Evolutionary conservation across 2,797 vertebrate species (phyloP).

Genomic region (Leuciscus waleckii): DNA sequence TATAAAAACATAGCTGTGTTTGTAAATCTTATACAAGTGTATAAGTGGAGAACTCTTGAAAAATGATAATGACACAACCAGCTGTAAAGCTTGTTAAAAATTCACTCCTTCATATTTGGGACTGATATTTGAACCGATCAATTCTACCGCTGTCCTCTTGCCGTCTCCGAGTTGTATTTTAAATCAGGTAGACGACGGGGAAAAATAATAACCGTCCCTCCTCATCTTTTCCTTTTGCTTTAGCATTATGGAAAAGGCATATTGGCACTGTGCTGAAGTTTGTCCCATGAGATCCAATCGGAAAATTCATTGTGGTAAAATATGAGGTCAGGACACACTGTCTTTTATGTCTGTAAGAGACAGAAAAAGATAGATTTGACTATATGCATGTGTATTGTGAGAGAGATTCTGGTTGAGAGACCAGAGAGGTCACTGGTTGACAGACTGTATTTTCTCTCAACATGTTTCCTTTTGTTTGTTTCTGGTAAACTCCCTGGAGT

Average conservation of each 20-base stretch:
- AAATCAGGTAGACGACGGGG: slow-evolving; percentile 34
- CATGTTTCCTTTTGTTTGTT: slow-evolving; percentile 76
- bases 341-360: slow-evolving; percentile 7
- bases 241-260: slow-evolving; percentile 50
- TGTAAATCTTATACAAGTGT: slow-evolving; percentile 10
- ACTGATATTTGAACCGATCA: slow-evolving; percentile 17
- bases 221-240: slow-evolving; percentile 22
- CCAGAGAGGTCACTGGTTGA: slow-evolving; percentile 54
- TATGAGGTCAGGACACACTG: slow-evolving; percentile 18
- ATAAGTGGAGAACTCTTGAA: slow-evolving; percentile 20
- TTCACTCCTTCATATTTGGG: slow-evolving; percentile 11
- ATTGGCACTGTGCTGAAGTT: slow-evolving; percentile 35
- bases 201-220: slow-evolving; percentile 46
- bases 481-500: slow-evolving; percentile 57
- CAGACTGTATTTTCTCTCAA: slow-evolving; percentile 70
- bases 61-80: slow-evolving; percentile 37
- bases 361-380: slow-evolving; percentile 3
- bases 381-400: slow-evolving; percentile 21
- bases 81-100: slow-evolving; percentile 33
- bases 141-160: slow-evolving; percentile 3
- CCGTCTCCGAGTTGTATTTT: slow-evolving; percentile 30
- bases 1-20: slow-evolving; percentile 32
- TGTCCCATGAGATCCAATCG: slow-evolving; percentile 39
- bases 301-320: slow-evolving; percentile 50
- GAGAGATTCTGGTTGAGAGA: no score